phyloP scores from a whole-genome alignment of 2,797 vertebrate genomes.

The Tangara arthus region DNA sequence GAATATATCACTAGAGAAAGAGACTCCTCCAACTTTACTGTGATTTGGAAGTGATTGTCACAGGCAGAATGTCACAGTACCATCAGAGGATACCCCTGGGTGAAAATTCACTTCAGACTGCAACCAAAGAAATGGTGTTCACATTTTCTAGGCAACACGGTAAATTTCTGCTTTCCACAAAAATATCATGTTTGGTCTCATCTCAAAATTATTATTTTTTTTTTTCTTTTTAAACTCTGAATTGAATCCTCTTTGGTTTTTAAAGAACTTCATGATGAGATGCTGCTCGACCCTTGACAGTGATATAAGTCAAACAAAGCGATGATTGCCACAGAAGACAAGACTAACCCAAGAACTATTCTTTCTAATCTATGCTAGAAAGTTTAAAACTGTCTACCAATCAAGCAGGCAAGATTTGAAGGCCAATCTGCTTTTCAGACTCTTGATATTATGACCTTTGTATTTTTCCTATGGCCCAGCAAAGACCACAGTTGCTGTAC shows the following conservation, averaged over 20 bases:
- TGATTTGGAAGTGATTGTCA: background rate
- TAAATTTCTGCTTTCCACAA: background rate
- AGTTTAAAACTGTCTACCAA: background rate
- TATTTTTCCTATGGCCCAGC: background rate
- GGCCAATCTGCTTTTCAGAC: background rate
- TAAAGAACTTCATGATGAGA: background rate
- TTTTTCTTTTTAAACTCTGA: background rate
- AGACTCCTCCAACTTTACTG: background rate
- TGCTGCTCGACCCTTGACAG: background rate
- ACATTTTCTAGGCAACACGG: background rate
- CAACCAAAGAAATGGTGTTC: background rate
- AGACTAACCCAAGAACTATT: background rate
- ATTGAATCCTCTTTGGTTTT: background rate
- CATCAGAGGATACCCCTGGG: accelerated
- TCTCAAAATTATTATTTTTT: background rate
- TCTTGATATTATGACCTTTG: background rate
- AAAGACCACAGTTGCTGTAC: background rate
- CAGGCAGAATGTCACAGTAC: background rate
- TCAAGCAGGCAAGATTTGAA: background rate
- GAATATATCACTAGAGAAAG: constrained; percentile 6
- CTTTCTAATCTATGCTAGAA: background rate
- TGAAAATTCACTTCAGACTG: background rate
- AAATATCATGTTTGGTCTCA: background rate
- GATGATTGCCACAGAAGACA: background rate
- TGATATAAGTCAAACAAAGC: background rate